These are phyloP conservation scores for Eumerus sabulonum DNA, from an alignment of 2,888 invertebrate genomes.

Conservation along the genomic window DNA sequence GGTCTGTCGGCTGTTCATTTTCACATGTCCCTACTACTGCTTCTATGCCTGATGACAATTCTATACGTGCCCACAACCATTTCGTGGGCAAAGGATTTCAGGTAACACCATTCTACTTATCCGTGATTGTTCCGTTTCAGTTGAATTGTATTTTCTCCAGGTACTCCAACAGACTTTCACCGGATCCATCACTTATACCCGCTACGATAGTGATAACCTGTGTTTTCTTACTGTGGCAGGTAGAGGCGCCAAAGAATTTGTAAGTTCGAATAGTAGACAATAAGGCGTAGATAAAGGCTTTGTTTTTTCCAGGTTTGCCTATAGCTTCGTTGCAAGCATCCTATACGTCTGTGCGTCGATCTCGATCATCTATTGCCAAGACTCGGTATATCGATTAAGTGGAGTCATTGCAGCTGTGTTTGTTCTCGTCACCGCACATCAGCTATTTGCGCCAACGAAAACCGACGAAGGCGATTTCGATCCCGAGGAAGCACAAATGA, in stretches of 20 bases:
- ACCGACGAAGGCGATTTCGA: slow-evolving; percentile 13
- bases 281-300: too few species aligned
- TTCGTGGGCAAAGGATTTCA: slow-evolving; percentile 90
- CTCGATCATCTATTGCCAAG: slow-evolving; percentile 82
- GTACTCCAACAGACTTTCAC: slow-evolving; percentile 73
- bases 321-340: slow-evolving; percentile 72
- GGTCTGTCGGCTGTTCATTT: slow-evolving; percentile 83
- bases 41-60: slow-evolving; percentile 84
- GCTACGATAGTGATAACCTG: slow-evolving; percentile 82
- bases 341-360: slow-evolving; percentile 81
- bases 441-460: slow-evolving; percentile 76
- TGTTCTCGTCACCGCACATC: slow-evolving; percentile 81
- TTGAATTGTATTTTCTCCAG: neutral
- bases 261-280: slow-evolving; percentile 77
- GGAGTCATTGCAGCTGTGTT: slow-evolving; percentile 82
- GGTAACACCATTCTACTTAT: slow-evolving; percentile 80
- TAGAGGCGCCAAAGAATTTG: slow-evolving; percentile 84
- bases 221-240: slow-evolving; percentile 84
- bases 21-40: slow-evolving; percentile 85
- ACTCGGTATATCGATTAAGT: slow-evolving; percentile 82
- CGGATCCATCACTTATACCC: slow-evolving; percentile 83
- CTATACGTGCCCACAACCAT: slow-evolving; percentile 86
- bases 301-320: slow-evolving; percentile 67
- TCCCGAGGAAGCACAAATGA: slow-evolving; percentile 37
- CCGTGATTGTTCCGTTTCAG: neutral